Conservation (phyloP, 2,797 vertebrate species). For the Aplochiton taeniatus region DNA sequence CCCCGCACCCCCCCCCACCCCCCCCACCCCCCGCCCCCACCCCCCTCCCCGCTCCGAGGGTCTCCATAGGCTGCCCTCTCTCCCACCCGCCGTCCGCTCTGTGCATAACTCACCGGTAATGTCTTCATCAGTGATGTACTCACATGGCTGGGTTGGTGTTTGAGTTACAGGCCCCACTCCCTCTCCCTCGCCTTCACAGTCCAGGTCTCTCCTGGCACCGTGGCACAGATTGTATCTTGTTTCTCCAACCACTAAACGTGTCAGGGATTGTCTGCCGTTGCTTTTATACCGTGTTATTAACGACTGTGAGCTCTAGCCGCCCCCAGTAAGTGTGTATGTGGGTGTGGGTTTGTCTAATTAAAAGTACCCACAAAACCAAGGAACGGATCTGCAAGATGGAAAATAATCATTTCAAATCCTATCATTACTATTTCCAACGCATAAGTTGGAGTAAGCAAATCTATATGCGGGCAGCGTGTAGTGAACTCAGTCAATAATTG, state of each 20-base stretch:
- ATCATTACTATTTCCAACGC: constrained; percentile 62
- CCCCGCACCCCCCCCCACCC: constrained; percentile 40
- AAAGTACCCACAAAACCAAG: constrained; percentile 78
- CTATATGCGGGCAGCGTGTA: constrained; percentile 61
- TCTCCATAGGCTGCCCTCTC: constrained; percentile 38
- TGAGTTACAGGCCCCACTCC: constrained; percentile 73
- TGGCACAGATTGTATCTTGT: constrained; percentile 79
- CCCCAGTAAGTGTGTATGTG: constrained; percentile 47
- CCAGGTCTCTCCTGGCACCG: constrained; percentile 74
- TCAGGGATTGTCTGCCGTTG: constrained; percentile 77
- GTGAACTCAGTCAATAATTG: constrained; percentile 58
- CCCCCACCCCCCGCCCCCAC: constrained; percentile 43
- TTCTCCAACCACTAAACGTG: constrained; percentile 82
- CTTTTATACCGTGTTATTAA: constrained; percentile 84
- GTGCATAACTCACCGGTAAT: constrained; percentile 70
- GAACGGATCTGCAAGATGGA: constrained; percentile 76
- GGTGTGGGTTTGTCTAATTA: constrained; percentile 74
- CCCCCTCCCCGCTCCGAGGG: constrained; percentile 49
- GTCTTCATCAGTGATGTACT: constrained; percentile 73
- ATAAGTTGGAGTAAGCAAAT: constrained; percentile 54
- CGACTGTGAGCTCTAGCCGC: constrained; percentile 63
- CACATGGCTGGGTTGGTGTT: constrained; percentile 62
- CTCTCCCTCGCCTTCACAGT: constrained; percentile 31
- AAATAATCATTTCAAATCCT: constrained; percentile 81
- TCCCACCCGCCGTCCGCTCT: constrained; percentile 54